Percentiles rank a stretch among this genome's conserved stretches.
Conservation (phyloP, 2,888 invertebrate genomes). For the Eueremaeus valkanovi region DNA sequence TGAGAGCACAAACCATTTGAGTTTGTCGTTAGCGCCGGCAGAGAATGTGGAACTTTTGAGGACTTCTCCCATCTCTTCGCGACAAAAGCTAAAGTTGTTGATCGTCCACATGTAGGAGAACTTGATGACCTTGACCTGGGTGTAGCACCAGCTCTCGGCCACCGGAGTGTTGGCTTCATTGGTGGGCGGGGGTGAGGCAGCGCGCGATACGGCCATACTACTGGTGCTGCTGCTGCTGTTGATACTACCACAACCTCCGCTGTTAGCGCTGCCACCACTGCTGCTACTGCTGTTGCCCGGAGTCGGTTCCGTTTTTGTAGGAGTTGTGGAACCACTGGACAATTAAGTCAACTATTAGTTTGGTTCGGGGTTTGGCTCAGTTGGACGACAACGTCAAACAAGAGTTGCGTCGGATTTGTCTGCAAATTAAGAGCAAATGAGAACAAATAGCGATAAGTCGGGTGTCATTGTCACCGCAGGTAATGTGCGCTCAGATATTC, state of each 20-base stretch:
- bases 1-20: conserved; percentile 75
- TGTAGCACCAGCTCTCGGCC: conserved; percentile 99
- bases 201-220: conserved; percentile 85
- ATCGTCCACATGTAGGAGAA: conserved; percentile 99
- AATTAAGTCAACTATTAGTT: background rate
- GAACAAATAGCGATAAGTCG: background rate
- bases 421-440: conserved; percentile 11
- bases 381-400: background rate
- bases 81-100: conserved; percentile 99
- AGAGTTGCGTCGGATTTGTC: too few species aligned
- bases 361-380: background rate
- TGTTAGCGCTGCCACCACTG: conserved; percentile 23
- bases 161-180: conserved; percentile 73
- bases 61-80: conserved; percentile 99
- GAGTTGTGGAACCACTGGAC: background rate
- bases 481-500: background rate
- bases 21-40: conserved; percentile 98
- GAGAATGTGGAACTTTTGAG: conserved; percentile 99
- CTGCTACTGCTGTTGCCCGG: conserved; percentile 36
- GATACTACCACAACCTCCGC: conserved; percentile 18
- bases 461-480: conserved; percentile 24
- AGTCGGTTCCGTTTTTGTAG: conserved; percentile 38
- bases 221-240: conserved; percentile 36
- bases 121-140: conserved; percentile 99
- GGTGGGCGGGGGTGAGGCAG: conserved; percentile 82